These are phyloP conservation scores for Pasiphila rectangulata DNA, from an alignment of 2,888 invertebrate species.

Conservation along the genomic window DNA sequence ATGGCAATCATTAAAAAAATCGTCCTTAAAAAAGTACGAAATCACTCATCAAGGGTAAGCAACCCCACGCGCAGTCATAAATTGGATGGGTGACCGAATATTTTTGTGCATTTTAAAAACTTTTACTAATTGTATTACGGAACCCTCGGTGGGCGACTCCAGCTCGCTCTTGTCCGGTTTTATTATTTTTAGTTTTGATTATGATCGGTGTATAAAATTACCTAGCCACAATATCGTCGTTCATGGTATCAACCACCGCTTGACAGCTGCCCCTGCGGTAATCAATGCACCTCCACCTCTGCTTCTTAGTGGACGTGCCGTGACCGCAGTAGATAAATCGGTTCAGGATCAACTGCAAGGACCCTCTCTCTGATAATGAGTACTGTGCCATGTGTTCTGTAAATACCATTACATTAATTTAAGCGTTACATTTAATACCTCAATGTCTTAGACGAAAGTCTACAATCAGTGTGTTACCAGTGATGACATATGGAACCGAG, in stretches of 20 bases:
- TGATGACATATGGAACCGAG: no score
- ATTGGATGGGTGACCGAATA: no score
- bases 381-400: slow-evolving; percentile 44
- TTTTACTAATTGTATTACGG: no score
- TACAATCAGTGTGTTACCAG: no score
- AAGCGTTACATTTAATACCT: not conserved
- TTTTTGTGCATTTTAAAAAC: no score
- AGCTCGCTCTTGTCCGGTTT: no score
- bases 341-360: slow-evolving; percentile 57
- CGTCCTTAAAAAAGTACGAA: no score
- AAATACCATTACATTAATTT: slow-evolving; percentile 23
- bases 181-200: not conserved
- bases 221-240: slow-evolving; percentile 48
- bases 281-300: slow-evolving; percentile 62
- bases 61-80: no score
- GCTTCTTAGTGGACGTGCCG: slow-evolving; percentile 44
- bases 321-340: slow-evolving; percentile 57
- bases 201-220: slow-evolving; percentile 24
- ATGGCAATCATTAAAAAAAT: no score
- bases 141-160: no score
- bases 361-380: slow-evolving; percentile 53
- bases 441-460: not conserved
- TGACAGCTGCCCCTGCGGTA: slow-evolving; percentile 52
- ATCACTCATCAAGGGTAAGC: no score
- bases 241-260: slow-evolving; percentile 52